Percentiles rank a stretch among this genome's conserved stretches.
These are phyloP conservation scores for Parotia lawesii DNA, from an alignment of 2,113 vertebrate genomes.

Conservation along the genomic window DNA sequence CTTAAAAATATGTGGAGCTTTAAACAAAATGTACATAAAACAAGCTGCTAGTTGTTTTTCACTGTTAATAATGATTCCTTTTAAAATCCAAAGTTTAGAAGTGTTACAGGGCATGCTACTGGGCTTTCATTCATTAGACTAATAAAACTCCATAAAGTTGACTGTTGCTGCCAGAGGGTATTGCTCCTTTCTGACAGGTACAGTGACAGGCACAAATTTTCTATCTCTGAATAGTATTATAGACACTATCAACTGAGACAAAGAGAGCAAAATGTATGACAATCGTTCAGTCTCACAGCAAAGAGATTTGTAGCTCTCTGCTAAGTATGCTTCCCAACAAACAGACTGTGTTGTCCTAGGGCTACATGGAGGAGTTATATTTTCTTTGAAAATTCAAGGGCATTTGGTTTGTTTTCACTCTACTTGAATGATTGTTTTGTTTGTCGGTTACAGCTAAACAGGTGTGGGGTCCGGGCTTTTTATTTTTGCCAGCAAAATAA, in stretches of 20 bases:
- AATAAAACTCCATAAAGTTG: constrained; percentile 78
- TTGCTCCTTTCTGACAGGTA: constrained; percentile 70
- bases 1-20: constrained; percentile 17
- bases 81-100: constrained; percentile 77
- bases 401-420: constrained; percentile 75
- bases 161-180: constrained; percentile 68
- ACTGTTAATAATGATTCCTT: constrained; percentile 76
- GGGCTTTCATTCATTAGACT: constrained; percentile 82
- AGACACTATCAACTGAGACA: constrained; percentile 79
- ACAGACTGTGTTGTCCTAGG: constrained; percentile 81
- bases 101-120: constrained; percentile 74
- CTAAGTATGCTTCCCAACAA: constrained; percentile 80
- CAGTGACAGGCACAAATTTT: constrained; percentile 70
- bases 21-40: constrained; percentile 46
- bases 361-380: constrained; percentile 76
- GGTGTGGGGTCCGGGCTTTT: constrained; percentile 16
- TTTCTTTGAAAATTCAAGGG: constrained; percentile 71
- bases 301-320: constrained; percentile 79
- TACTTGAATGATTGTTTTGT: constrained; percentile 51
- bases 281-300: constrained; percentile 75
- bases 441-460: constrained; percentile 14
- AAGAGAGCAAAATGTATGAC: constrained; percentile 78
- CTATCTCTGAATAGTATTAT: constrained; percentile 62
- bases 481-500: constrained; percentile 24
- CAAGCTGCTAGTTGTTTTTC: constrained; percentile 69